Conservation (phyloP, 2,888 invertebrate species). For the Pachycephus smyrnensis region DNA sequence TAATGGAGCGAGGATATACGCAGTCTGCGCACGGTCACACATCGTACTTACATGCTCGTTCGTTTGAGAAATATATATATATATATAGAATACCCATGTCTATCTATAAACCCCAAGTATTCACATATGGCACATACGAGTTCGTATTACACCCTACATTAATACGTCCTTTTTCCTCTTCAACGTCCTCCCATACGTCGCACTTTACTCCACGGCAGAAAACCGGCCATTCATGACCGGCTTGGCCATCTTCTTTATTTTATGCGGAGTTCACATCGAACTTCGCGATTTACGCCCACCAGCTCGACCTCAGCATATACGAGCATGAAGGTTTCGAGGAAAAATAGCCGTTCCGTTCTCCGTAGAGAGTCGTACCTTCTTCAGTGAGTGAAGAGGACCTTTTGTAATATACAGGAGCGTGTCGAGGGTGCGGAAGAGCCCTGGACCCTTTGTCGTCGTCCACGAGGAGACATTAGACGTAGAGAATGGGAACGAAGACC, state of each 20-base stretch:
- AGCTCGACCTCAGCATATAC: neutral
- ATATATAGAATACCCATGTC: neutral
- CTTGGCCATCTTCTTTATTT: neutral
- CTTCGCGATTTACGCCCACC: neutral
- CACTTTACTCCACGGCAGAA: neutral
- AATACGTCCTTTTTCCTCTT: neutral
- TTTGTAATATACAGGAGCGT: neutral
- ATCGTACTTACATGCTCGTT: neutral
- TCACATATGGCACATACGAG: neutral
- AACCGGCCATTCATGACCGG: neutral
- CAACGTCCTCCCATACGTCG: neutral
- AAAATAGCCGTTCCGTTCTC: neutral
- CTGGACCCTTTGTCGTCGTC: neutral
- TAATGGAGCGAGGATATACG: slow-evolving; percentile 62
- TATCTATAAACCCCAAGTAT: neutral
- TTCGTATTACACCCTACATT: neutral
- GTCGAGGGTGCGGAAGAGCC: neutral
- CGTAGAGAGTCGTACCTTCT: neutral
- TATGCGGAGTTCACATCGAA: neutral
- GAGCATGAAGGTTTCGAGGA: neutral
- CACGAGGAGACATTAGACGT: neutral
- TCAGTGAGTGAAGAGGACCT: neutral
- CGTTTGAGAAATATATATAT: neutral
- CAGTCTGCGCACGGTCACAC: slow-evolving; percentile 55
- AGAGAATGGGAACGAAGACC: neutral